Base-by-base conservation (phyloP, 2,797 vertebrate genomes). In the Okamejei kenojei region DNA sequence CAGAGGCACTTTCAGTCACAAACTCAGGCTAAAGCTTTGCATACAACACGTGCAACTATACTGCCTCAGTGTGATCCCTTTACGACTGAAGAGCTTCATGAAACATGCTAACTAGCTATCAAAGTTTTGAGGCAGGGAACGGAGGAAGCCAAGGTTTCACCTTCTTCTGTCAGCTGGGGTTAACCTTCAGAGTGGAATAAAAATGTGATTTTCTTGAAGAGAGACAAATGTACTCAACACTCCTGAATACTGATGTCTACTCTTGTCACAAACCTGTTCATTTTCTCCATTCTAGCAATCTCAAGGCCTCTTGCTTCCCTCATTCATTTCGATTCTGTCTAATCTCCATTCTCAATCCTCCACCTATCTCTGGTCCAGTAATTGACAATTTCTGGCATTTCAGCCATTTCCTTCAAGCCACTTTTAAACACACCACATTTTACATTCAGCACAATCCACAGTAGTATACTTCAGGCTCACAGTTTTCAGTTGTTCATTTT, bases 361-460 rank as follows among this genome's bases (percentile, higher is more conserved):
- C 68, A 88, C 15, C n/a, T 65, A 88, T 65, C 1, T 17, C 61
- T 32, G 21, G 15, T n/a, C 13, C n/a, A 35, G 84, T n/a, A 65
- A 68, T 68, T 65, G 61, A 88, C 61, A 32, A 19, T 32, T 19
- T 29, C 58, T 63, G 29, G 82, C 61, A 88, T 65, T 65, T 10
- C 15, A 32, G 61, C 61, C 61, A 68, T 88, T 88, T 65, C 61
- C 84, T 88, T 19, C n/a, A n/a, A 35, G 2, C 61, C 35, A 68
- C 35, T 68, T 88, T 88, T 88, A 88, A 65, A 88, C 61, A 8
- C n/a, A 32, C 61, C 61, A 61, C n/a, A 19, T 88, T 88, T 88
- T 65, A 65, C 61, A 68, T 65, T 19, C n/a, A 65, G 8, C n/a
- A 35, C 15, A 88, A 32, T 88, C 61, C 84, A 65, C 35, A 65